Conservation (phyloP, 2,888 invertebrate species). For the Phrixothrix hirtus region DNA sequence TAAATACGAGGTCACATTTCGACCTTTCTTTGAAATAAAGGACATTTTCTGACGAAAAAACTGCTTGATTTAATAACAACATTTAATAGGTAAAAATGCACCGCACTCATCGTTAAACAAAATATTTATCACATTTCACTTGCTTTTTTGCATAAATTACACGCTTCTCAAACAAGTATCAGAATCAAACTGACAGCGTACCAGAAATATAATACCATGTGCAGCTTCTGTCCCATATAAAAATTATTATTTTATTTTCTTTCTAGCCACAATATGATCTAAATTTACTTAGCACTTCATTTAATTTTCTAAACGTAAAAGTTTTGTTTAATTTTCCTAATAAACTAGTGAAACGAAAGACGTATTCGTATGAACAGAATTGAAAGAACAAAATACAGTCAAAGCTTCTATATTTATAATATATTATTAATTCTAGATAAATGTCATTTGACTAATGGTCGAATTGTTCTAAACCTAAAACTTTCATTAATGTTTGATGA, state of each 20-base stretch:
- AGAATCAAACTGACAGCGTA: constrained; percentile 12
- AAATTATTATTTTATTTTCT: not conserved
- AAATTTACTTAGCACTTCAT: not conserved
- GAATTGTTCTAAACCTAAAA: too few relatives aligned
- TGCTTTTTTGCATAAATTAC: constrained; percentile 20
- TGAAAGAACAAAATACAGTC: too few relatives aligned
- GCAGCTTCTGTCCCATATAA: constrained; percentile 10
- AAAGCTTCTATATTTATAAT: too few relatives aligned
- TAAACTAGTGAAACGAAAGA: too few relatives aligned
- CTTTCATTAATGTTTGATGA: too few relatives aligned
- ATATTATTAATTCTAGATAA: too few relatives aligned
- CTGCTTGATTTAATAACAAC: not conserved
- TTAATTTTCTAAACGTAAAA: too few relatives aligned
- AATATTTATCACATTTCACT: constrained; percentile 18
- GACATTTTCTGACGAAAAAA: constrained; percentile 9
- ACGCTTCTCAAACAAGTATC: constrained; percentile 9
- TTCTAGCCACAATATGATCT: not conserved
- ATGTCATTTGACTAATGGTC: too few relatives aligned
- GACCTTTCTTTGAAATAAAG: constrained; percentile 25
- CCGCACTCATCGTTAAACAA: constrained; percentile 15
- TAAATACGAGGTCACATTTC: constrained; percentile 37
- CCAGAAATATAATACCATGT: constrained; percentile 16
- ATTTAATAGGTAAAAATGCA: constrained; percentile 6
- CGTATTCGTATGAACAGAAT: too few relatives aligned
- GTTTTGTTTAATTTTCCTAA: too few relatives aligned